phyloP scores from a whole-genome alignment of 1,140 invertebrate genomes.

The Nephotettix cincticeps region DNA sequence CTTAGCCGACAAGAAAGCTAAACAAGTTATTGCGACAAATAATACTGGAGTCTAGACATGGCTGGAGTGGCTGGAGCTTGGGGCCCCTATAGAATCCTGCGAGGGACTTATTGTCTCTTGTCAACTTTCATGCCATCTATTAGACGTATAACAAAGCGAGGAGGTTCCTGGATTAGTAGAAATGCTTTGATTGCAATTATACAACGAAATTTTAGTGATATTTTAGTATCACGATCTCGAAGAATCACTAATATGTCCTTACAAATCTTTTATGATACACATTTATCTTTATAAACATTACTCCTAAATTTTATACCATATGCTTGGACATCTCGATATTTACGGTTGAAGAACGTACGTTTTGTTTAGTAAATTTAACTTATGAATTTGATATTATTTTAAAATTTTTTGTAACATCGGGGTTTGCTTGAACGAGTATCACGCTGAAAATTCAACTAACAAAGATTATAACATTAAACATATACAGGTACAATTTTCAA shows the following conservation, averaged over 20 bases:
- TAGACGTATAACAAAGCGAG: background rate
- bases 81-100: background rate
- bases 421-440: no score
- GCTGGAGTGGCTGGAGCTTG: background rate
- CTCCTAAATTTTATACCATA: no score
- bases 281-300: background rate
- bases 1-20: background rate
- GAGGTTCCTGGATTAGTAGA: background rate
- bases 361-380: no score
- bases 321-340: no score
- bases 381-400: no score
- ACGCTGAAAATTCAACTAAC: no score
- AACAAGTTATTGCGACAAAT: slow-evolving; percentile 3
- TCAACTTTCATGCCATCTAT: no score
- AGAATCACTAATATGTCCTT: background rate
- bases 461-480: no score
- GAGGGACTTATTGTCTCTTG: background rate
- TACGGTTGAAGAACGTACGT: no score
- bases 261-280: background rate
- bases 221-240: background rate
- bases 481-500: no score
- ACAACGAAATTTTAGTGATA: background rate
- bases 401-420: no score
- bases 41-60: slow-evolving; percentile 1
- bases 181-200: background rate